Conservation (phyloP, 2,888 invertebrate genomes). For the Noctua fimbriata region DNA sequence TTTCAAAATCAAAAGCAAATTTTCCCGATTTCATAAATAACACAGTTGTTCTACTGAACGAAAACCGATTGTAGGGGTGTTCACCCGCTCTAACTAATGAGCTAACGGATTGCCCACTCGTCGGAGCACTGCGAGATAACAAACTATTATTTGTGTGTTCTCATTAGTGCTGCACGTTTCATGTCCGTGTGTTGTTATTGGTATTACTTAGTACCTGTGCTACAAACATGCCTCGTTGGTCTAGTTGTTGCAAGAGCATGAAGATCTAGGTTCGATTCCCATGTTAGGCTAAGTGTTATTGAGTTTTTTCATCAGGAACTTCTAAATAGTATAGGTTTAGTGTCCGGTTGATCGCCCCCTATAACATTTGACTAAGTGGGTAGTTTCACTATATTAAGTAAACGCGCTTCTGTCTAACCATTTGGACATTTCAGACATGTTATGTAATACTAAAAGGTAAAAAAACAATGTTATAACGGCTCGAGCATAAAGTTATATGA, state of each 20-base stretch:
- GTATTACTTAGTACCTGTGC: not conserved
- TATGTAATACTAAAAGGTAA: not conserved
- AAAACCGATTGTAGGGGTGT: not conserved
- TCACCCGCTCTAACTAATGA: slow-evolving; percentile 42
- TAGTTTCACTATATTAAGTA: not conserved
- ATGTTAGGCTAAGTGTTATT: too few relatives aligned
- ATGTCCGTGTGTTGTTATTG: slow-evolving; percentile 8
- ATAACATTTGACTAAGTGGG: not conserved
- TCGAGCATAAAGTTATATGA: too few relatives aligned
- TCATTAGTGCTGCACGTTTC: slow-evolving; percentile 27
- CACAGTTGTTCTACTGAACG: not conserved
- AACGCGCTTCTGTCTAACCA: not conserved
- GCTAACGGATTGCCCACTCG: slow-evolving; percentile 12
- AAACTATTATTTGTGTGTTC: slow-evolving; percentile 19
- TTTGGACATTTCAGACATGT: not conserved
- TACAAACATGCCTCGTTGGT: not conserved
- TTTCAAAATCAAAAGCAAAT: slow-evolving; percentile 10
- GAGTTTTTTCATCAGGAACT: too few relatives aligned
- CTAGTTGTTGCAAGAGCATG: too few relatives aligned
- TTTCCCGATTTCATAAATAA: slow-evolving; percentile 4
- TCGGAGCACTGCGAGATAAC: slow-evolving; percentile 32
- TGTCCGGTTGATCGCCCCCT: not conserved
- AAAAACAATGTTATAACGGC: not conserved
- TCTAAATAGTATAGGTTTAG: too few relatives aligned
- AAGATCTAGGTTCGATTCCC: too few relatives aligned